Percentiles rank a stretch among this genome's conserved stretches.
Conservation (phyloP, 2,797 vertebrate species). For the Emydoidea blandingii region DNA sequence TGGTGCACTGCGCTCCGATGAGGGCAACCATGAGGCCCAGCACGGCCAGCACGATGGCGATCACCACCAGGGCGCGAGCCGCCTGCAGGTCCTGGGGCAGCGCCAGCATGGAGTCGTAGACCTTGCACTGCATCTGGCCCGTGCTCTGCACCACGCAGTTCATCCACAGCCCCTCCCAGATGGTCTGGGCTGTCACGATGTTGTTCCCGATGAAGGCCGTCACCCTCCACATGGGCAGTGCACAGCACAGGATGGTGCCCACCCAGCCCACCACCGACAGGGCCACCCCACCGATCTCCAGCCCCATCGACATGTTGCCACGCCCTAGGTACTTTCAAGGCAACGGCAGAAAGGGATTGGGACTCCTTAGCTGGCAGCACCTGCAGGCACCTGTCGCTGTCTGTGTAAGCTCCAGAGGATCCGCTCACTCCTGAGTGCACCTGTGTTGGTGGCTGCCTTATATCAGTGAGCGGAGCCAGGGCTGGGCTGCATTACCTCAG, state of each 20-base stretch:
- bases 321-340: rapidly evolving
- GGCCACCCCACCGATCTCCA: slow-evolving; percentile 91
- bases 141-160: slow-evolving; percentile 93
- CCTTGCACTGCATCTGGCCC: slow-evolving; percentile 92
- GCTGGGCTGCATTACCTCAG: slow-evolving; percentile 40
- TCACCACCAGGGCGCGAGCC: slow-evolving; percentile 89
- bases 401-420: background rate
- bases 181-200: slow-evolving; percentile 93
- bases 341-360: background rate
- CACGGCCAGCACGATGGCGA: slow-evolving; percentile 89
- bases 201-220: slow-evolving; percentile 94
- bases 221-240: slow-evolving; percentile 93
- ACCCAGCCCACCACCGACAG: slow-evolving; percentile 92
- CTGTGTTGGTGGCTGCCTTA: slow-evolving; percentile 30
- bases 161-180: slow-evolving; percentile 94
- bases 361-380: background rate
- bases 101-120: slow-evolving; percentile 91
- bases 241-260: slow-evolving; percentile 89
- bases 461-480: slow-evolving; percentile 47
- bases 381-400: background rate
- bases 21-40: slow-evolving; percentile 90
- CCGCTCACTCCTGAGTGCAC: slow-evolving; percentile 44
- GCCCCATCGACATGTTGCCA: slow-evolving; percentile 89
- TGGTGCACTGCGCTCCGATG: slow-evolving; percentile 94
- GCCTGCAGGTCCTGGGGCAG: slow-evolving; percentile 92